Conservation (phyloP, 2,888 invertebrate genomes). For the Melanargia galathea region DNA sequence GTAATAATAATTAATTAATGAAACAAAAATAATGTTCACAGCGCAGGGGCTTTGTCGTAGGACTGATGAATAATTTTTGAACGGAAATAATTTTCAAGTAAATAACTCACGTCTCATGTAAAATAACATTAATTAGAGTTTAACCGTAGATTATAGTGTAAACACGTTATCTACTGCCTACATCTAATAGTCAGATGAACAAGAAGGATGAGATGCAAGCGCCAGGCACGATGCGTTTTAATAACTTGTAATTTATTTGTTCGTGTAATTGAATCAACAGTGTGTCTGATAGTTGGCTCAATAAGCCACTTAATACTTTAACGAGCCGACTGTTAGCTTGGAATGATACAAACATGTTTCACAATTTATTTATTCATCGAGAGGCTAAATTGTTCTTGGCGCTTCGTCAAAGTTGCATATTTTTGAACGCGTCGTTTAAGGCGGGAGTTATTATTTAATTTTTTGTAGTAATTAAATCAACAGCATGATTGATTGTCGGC, state of each 20-base stretch:
- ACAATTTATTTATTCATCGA: slow-evolving; percentile 33
- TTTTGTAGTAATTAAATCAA: slow-evolving; percentile 50
- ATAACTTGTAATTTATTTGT: slow-evolving; percentile 49
- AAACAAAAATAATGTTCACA: too few species aligned
- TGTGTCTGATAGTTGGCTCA: slow-evolving; percentile 59
- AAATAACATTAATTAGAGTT: slow-evolving; percentile 6
- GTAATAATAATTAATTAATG: too few species aligned
- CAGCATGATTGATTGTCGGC: slow-evolving; percentile 56
- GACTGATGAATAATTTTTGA: too few species aligned
- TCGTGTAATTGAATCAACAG: slow-evolving; percentile 54
- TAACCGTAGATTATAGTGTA: neutral
- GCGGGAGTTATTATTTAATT: neutral
- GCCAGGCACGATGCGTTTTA: slow-evolving; percentile 44
- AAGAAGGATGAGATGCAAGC: slow-evolving; percentile 26
- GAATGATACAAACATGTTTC: slow-evolving; percentile 35
- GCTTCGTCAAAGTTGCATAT: slow-evolving; percentile 29
- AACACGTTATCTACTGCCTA: neutral
- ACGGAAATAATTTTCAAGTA: neutral
- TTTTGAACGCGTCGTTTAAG: slow-evolving; percentile 21
- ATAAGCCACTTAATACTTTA: slow-evolving; percentile 57
- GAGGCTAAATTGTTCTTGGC: slow-evolving; percentile 27
- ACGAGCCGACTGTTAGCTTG: slow-evolving; percentile 35
- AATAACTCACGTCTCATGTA: neutral
- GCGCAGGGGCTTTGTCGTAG: too few species aligned
- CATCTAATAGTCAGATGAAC: neutral